Percentiles rank a stretch among this genome's conserved stretches.
Conservation (phyloP, 92 coral and sea anemone species). For the Epizoanthus stellaris region DNA sequence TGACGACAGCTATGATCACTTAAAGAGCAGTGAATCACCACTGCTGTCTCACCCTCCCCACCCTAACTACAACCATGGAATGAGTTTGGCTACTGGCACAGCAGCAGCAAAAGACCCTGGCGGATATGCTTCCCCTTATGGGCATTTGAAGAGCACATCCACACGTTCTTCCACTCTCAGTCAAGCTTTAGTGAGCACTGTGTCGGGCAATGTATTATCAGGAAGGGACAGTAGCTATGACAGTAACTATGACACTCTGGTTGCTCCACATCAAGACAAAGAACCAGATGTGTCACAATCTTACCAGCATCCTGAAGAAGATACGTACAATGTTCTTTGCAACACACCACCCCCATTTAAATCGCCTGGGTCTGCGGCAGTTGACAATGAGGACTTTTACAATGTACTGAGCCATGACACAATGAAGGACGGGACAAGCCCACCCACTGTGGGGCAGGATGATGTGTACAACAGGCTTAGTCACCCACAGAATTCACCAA, state of each 20-base stretch:
- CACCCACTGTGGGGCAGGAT: constrained; percentile 32
- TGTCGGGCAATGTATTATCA: neutral
- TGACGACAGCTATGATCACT: constrained; percentile 68
- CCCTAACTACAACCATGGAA: constrained; percentile 67
- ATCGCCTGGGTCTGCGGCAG: neutral
- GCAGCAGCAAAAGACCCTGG: constrained; percentile 19
- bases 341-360: neutral
- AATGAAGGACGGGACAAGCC: constrained; percentile 15
- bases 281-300: no score
- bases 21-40: constrained; percentile 46
- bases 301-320: constrained; percentile 8
- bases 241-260: constrained; percentile 8
- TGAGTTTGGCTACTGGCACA: constrained; percentile 20
- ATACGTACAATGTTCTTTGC: constrained; percentile 33
- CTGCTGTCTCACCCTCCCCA: constrained; percentile 61
- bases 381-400: constrained; percentile 25
- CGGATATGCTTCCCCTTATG: constrained; percentile 86
- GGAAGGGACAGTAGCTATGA: neutral
- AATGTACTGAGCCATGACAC: constrained; percentile 46
- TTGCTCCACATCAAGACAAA: neutral
- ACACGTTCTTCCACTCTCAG: constrained; percentile 40
- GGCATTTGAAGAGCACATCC: constrained; percentile 61
- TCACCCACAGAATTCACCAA: constrained; percentile 48
- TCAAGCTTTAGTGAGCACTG: constrained; percentile 12
- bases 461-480: constrained; percentile 49